phyloP scores from a whole-genome alignment of 2,888 invertebrate genomes.

The Xanthia togata region DNA sequence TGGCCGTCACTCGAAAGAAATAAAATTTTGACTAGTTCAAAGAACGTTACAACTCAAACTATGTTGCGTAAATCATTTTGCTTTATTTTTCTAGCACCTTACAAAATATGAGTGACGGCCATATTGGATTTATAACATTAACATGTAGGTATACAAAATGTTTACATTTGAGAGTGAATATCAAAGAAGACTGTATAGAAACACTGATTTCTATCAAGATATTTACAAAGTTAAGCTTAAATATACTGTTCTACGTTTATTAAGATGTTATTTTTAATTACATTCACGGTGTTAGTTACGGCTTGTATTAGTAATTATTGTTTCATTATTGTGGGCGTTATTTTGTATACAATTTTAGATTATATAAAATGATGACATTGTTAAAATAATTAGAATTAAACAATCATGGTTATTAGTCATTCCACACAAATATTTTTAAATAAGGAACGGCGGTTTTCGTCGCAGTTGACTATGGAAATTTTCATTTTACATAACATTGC shows the following conservation, averaged over 20 bases:
- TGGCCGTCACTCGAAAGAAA: slow-evolving; percentile 77
- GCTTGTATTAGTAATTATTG: slow-evolving; percentile 47
- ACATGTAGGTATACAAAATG: slow-evolving; percentile 84
- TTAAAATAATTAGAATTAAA: slow-evolving; percentile 29
- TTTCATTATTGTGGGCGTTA: slow-evolving; percentile 47
- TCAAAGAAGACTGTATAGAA: slow-evolving; percentile 86
- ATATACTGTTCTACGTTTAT: slow-evolving; percentile 79
- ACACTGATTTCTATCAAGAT: slow-evolving; percentile 84
- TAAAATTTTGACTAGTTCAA: slow-evolving; percentile 88
- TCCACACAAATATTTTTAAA: slow-evolving; percentile 10
- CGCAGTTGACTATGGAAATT: slow-evolving; percentile 36
- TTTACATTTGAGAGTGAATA: slow-evolving; percentile 83
- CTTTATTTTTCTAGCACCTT: slow-evolving; percentile 80
- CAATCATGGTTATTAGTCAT: slow-evolving; percentile 6
- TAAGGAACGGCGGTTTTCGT: not conserved
- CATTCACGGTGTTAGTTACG: slow-evolving; percentile 62
- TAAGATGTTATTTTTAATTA: slow-evolving; percentile 67
- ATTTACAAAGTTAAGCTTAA: slow-evolving; percentile 88
- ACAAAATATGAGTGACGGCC: slow-evolving; percentile 68
- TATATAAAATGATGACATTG: slow-evolving; percentile 33
- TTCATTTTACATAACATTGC: slow-evolving; percentile 61
- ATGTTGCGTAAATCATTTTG: slow-evolving; percentile 54
- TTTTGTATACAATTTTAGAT: slow-evolving; percentile 54
- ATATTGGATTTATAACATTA: slow-evolving; percentile 63
- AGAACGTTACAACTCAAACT: slow-evolving; percentile 73